These are phyloP conservation scores for Manduca sexta DNA, from an alignment of 1,140 invertebrate genomes.

Conservation along the genomic window DNA sequence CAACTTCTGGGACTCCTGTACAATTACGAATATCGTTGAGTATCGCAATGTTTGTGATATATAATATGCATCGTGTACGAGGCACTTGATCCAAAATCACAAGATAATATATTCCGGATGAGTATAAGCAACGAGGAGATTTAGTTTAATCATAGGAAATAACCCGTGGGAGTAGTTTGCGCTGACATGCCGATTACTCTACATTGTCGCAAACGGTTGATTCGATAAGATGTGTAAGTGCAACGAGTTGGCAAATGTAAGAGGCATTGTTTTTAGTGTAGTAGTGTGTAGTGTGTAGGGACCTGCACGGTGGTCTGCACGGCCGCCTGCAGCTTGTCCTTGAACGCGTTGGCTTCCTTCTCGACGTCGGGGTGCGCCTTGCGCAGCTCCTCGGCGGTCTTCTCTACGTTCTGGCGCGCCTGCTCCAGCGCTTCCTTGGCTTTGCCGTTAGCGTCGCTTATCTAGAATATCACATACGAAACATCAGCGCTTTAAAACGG, in stretches of 20 bases:
- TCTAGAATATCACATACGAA: too few relatives aligned
- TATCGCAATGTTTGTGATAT: neutral
- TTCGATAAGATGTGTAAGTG: neutral
- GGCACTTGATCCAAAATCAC: neutral
- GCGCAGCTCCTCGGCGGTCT: conserved; percentile 41
- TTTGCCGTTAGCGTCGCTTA: conserved; percentile 56
- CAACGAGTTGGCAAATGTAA: too few relatives aligned
- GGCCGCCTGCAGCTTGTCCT: conserved; percentile 42
- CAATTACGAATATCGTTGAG: neutral
- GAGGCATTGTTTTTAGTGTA: too few relatives aligned
- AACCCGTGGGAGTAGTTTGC: neutral
- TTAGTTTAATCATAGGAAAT: too few relatives aligned
- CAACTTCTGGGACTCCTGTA: conserved; percentile 45
- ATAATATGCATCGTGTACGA: neutral
- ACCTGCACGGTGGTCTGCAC: conserved; percentile 45
- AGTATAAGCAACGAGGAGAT: too few relatives aligned
- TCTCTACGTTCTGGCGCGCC: conserved; percentile 36
- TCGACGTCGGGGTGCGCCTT: conserved; percentile 57
- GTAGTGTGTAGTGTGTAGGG: neutral
- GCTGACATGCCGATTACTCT: neutral
- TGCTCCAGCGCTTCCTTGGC: conserved; percentile 50
- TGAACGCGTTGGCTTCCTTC: conserved; percentile 37
- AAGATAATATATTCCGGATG: too few relatives aligned
- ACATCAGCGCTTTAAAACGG: too few relatives aligned
- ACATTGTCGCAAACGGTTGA: neutral